Evolutionary conservation across 2,888 invertebrate genomes (phyloP), one percentile per base, ranked within the genome.

Genomic region (Drosophila nigricruria): DNA sequence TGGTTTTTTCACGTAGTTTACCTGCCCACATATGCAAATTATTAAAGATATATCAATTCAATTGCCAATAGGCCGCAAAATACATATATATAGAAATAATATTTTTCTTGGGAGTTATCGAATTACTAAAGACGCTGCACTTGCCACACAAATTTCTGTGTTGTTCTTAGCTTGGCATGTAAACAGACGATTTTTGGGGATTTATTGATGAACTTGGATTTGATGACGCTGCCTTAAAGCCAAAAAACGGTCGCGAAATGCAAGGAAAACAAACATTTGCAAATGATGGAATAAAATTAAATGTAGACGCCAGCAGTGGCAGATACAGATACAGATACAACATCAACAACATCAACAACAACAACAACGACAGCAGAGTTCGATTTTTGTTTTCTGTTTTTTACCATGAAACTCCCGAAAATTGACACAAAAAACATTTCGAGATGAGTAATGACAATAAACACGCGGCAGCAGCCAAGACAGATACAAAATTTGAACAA

Each of bases 391-490:
- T 25, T 30, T 40, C n/a, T 43, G 32, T 32, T 34, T 58, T 3
- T 40, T 27, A 14, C 18, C 23, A 45, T 42, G 34, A 62, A 73
- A 73, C 61, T 66, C 52, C 71, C 66, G 61, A 77, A 77, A 77
- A 75, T 79, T 81, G 82, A 79, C 82, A 81, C 64, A 79, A 68
- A 70, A 85, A 85, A 70, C 83, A 82, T 79, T 74, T 74, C 73
- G 52, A 57, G 72, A 89, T 89, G 89, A 84, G 89, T 84, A 84
- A 84, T 85, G 88, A 82, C 79, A 81, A 72, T 71, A 70, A 70
- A 80, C 70, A 82, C 59, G 77, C 77, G 80, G 80, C 76, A 63
- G 27, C 49, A 56, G 58, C 42, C 36, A 27, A 34, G 16, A 42
- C 53, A 66, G 16, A 61, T 47, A 54, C 40, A 53, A 36, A 71